phyloP scores from a whole-genome alignment of 2,797 vertebrate genomes.

The Anas bernieri region DNA sequence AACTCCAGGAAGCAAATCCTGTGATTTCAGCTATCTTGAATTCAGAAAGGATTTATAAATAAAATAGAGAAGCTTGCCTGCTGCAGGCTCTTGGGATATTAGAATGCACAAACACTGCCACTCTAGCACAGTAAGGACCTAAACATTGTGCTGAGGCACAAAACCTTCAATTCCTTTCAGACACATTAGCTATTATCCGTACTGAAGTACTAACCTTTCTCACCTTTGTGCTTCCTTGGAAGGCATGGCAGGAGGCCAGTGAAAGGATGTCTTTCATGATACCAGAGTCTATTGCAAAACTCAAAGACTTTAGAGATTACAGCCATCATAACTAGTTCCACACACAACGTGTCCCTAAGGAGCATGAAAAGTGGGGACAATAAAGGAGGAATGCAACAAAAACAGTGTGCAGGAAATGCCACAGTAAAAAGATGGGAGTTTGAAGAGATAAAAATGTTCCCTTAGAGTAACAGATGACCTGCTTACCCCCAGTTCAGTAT shows the following conservation, averaged over 20 bases:
- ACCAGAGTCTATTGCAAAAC: conserved; percentile 2
- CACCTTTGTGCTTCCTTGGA: conserved; percentile 43
- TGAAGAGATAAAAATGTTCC: conserved; percentile 7
- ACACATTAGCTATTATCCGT: conserved; percentile 36
- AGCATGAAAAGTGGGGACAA: background rate
- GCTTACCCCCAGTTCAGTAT: background rate
- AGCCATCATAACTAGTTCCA: conserved; percentile 19
- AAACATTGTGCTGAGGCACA: conserved; percentile 35
- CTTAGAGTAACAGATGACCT: background rate
- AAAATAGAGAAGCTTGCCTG: background rate
- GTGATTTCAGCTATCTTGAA: conserved; percentile 18
- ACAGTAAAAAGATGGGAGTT: background rate
- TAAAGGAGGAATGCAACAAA: conserved; percentile 12
- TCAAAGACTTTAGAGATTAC: conserved; percentile 28
- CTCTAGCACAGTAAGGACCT: background rate
- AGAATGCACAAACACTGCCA: background rate
- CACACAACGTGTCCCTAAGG: background rate
- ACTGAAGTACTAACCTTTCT: conserved; percentile 55
- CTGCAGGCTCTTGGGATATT: conserved; percentile 10
- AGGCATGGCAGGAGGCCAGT: conserved; percentile 19
- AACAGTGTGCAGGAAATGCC: background rate
- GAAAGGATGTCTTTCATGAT: conserved; percentile 41
- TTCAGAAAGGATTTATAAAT: conserved; percentile 38
- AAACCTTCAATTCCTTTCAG: conserved; percentile 42
- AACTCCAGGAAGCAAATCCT: conserved; percentile 24